Conservation (phyloP, 92 coral and sea anemone genomes). For the Micromussa lordhowensis region DNA sequence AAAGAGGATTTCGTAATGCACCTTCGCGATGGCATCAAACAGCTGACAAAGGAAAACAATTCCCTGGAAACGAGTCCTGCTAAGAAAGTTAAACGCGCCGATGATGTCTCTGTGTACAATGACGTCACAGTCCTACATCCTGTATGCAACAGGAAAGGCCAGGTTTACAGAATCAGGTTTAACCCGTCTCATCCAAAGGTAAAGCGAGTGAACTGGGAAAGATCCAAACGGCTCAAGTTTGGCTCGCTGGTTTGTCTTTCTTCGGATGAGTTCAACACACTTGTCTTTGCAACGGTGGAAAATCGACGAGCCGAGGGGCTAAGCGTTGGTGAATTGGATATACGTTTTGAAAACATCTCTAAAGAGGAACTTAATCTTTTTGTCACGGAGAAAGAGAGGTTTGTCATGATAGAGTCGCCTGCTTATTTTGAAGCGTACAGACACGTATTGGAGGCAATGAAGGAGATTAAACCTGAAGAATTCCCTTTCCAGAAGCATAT, state of each 20-base stretch:
- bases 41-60: conserved; percentile 49
- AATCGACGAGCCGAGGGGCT: conserved; percentile 67
- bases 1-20: conserved; percentile 84
- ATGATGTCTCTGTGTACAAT: conserved; percentile 53
- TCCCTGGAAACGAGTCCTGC: background rate
- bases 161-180: conserved; percentile 75
- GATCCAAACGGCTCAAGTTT: conserved; percentile 73
- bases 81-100: background rate
- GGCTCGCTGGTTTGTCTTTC: conserved; percentile 88
- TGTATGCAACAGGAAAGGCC: conserved; percentile 63
- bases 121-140: conserved; percentile 71
- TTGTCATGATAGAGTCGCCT: conserved; percentile 87
- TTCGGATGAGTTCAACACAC: conserved; percentile 66
- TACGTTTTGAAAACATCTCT: conserved; percentile 71
- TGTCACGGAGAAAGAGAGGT: conserved; percentile 42
- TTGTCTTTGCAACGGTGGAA: conserved; percentile 84
- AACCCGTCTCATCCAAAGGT: conserved; percentile 54
- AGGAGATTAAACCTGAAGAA: conserved; percentile 57
- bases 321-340: conserved; percentile 68
- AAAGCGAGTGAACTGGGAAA: conserved; percentile 72
- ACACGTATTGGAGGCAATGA: conserved; percentile 76
- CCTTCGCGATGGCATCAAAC: conserved; percentile 72
- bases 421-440: conserved; percentile 89
- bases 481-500: conserved; percentile 86
- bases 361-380: conserved; percentile 19